Conservation (phyloP, 2,113 vertebrate species). For the Gorilla gorilla region DNA sequence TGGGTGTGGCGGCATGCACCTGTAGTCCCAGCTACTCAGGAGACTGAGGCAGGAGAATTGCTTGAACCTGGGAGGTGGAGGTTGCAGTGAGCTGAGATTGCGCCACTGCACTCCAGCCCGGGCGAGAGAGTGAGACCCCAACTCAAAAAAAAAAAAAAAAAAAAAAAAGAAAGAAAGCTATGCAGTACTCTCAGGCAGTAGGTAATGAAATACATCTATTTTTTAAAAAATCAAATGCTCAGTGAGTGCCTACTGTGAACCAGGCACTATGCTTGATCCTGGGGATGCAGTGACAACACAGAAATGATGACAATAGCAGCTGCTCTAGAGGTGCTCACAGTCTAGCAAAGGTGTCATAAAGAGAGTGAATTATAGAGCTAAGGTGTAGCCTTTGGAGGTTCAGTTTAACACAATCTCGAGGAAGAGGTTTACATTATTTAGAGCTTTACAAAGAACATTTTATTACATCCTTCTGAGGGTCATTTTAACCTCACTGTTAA, state of each 20-base stretch:
- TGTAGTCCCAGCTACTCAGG: too few relatives aligned
- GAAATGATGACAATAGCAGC: not conserved
- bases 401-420: not conserved
- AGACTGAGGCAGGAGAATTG: too few relatives aligned
- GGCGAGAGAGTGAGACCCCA: too few relatives aligned
- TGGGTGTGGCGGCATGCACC: too few relatives aligned
- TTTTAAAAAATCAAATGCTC: conserved; percentile 4
- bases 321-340: not conserved
- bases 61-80: too few relatives aligned
- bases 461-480: not conserved
- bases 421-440: not conserved
- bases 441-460: not conserved
- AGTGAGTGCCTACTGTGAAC: not conserved
- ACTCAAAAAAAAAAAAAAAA: too few relatives aligned
- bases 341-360: not conserved
- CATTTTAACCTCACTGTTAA: not conserved
- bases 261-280: not conserved
- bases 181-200: not conserved
- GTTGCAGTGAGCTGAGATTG: too few relatives aligned
- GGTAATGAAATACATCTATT: not conserved
- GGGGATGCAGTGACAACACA: not conserved
- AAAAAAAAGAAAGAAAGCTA: conserved; percentile 44
- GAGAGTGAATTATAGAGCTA: not conserved
- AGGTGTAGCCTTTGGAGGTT: not conserved
- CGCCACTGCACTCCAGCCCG: too few relatives aligned